phyloP scores from a whole-genome alignment of 2,888 invertebrate genomes.

The Tetragonisca angustula region DNA sequence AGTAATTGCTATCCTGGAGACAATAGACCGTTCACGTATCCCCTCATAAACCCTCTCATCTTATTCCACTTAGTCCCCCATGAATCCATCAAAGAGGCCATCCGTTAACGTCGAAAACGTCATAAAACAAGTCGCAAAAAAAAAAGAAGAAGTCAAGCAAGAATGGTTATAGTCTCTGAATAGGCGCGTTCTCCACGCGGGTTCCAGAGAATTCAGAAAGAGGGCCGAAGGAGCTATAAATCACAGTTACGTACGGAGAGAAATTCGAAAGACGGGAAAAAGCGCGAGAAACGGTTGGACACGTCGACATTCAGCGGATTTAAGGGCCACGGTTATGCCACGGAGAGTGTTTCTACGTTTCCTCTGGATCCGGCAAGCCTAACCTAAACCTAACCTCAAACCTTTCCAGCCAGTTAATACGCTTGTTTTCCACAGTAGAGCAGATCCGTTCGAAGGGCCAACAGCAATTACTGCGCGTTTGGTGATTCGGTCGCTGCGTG shows the following conservation, averaged over 20 bases:
- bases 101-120: constrained; percentile 1
- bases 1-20: not conserved
- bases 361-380: constrained; percentile 29
- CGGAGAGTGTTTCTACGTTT: constrained; percentile 45
- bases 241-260: constrained; percentile 8
- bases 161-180: not conserved
- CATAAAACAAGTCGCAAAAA: constrained; percentile 11
- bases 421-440: constrained; percentile 62
- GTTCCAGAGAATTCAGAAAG: constrained; percentile 13
- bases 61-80: not conserved
- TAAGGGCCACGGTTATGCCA: constrained; percentile 17
- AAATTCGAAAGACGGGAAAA: constrained; percentile 6
- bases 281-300: constrained; percentile 17
- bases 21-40: constrained; percentile 10
- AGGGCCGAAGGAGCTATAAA: constrained; percentile 7
- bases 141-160: not conserved
- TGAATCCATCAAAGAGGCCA: constrained; percentile 18
- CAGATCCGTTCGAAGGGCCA: constrained; percentile 51
- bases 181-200: not conserved
- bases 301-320: constrained; percentile 43
- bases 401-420: constrained; percentile 46
- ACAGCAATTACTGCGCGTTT: constrained; percentile 69
- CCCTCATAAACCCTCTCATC: not conserved
- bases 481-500: constrained; percentile 68
- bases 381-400: constrained; percentile 51